phyloP scores from a whole-genome alignment of 2,888 invertebrate genomes.

The Hydroisotoma schaefferi region DNA sequence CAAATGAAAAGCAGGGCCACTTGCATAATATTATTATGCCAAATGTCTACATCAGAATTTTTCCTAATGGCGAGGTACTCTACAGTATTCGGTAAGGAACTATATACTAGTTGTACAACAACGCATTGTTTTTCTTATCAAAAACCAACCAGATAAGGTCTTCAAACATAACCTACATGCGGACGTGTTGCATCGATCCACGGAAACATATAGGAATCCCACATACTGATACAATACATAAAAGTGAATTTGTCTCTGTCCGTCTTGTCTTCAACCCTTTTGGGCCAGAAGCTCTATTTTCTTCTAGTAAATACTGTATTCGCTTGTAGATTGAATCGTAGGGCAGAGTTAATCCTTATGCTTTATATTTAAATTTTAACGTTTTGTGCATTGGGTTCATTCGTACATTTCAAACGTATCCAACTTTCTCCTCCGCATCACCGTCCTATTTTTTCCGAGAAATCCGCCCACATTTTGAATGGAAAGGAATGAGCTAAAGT shows the following conservation, averaged over 20 bases:
- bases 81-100: slow-evolving; percentile 79
- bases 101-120: neutral
- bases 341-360: too few species aligned
- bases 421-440: neutral
- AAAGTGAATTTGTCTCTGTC: too few species aligned
- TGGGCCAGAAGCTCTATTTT: too few species aligned
- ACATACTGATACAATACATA: too few species aligned
- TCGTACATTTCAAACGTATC: neutral
- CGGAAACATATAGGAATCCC: too few species aligned
- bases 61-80: slow-evolving; percentile 88
- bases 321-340: too few species aligned
- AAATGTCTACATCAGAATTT: slow-evolving; percentile 94
- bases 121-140: too few species aligned
- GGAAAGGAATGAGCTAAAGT: neutral
- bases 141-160: too few species aligned
- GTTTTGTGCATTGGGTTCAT: neutral
- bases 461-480: neutral
- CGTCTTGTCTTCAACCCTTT: too few species aligned
- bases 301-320: too few species aligned
- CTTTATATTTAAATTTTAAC: neutral
- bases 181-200: too few species aligned
- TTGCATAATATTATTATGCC: slow-evolving; percentile 98
- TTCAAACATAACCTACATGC: too few species aligned
- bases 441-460: neutral
- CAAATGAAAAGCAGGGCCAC: slow-evolving; percentile 96